A percentile compares a stretch with the other conserved stretches of the same genome.
Evolutionary conservation across 1,140 invertebrate genomes (phyloP).

Genomic region (Bombus difficillimus): DNA sequence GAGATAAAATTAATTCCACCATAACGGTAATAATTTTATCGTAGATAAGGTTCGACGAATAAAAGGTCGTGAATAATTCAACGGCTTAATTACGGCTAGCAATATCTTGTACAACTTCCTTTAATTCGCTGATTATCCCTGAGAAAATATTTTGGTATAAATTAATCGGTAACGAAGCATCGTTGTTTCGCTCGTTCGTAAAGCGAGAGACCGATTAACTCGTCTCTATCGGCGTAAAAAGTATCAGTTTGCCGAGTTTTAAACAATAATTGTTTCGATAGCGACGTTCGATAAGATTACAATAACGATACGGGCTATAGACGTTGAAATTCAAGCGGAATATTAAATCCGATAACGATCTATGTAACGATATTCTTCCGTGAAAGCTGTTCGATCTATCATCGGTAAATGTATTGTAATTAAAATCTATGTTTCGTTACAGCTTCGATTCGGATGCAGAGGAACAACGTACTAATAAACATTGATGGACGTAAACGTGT

Average conservation of each 20-base stretch:
- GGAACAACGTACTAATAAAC: background rate
- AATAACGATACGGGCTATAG: background rate
- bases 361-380: background rate
- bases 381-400: background rate
- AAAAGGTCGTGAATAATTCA: slow-evolving; percentile 24
- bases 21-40: background rate
- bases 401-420: background rate
- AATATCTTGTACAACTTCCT: slow-evolving; percentile 11
- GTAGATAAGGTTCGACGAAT: background rate
- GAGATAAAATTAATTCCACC: background rate
- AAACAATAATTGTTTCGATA: background rate
- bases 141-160: background rate
- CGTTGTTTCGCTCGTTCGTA: too few relatives aligned
- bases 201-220: too few relatives aligned
- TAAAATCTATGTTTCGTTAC: background rate
- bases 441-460: background rate
- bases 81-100: background rate
- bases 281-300: background rate
- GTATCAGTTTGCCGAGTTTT: background rate
- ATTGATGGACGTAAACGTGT: background rate
- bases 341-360: background rate
- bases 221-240: too few relatives aligned
- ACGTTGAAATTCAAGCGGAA: background rate
- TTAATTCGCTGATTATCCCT: background rate
- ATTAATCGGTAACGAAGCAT: background rate